A percentile compares a stretch with the other conserved stretches of the same genome.
Conservation (phyloP, 2,113 vertebrate species). For the Rhodinocichla rosea region DNA sequence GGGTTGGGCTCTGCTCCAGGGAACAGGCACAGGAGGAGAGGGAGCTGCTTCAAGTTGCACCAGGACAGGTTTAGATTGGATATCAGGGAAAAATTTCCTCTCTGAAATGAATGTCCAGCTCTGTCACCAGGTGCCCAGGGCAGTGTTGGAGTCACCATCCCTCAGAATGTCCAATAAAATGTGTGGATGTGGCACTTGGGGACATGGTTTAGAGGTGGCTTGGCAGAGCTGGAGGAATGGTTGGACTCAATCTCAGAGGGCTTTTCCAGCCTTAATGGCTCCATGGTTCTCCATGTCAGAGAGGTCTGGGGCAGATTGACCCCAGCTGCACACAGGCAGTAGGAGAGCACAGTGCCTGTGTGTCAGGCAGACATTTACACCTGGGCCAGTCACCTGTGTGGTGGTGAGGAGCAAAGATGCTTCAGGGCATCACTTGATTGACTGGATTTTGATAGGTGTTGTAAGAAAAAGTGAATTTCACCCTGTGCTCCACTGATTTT, state of each 20-base stretch:
- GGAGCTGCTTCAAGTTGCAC: fast-evolving
- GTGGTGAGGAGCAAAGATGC: background rate
- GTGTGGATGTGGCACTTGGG: background rate
- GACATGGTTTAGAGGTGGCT: background rate
- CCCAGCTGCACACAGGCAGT: background rate
- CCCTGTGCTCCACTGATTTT: background rate
- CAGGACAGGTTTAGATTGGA: background rate
- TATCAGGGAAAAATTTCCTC: background rate
- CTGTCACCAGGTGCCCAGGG: background rate
- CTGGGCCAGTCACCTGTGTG: background rate
- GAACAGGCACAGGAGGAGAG: background rate
- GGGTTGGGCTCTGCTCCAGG: fast-evolving
- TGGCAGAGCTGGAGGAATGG: background rate
- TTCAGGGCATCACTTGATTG: background rate
- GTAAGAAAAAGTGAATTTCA: background rate
- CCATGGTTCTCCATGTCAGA: background rate
- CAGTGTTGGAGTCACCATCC: background rate
- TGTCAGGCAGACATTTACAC: background rate
- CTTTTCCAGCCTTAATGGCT: background rate
- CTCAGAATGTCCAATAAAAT: background rate
- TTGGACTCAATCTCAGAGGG: fast-evolving
- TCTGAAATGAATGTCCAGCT: background rate
- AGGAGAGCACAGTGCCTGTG: background rate
- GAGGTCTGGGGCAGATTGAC: background rate
- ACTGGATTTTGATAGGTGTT: background rate